phyloP scores from a whole-genome alignment of 1,140 invertebrate genomes.

The Scaptomyza hsui region DNA sequence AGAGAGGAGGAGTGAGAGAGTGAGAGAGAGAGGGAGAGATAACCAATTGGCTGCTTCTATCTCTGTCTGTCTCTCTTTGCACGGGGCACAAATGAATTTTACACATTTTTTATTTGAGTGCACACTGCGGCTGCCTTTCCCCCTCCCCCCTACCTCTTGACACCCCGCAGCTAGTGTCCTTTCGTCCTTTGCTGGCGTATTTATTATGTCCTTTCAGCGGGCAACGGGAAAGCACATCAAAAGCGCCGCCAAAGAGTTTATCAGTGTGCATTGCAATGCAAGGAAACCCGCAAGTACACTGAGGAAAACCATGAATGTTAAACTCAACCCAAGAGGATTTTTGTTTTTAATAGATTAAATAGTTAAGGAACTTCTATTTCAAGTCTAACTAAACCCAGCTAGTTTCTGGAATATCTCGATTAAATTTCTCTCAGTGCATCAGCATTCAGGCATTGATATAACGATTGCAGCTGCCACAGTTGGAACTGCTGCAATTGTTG shows the following conservation, averaged over 20 bases:
- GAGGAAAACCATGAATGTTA: neutral
- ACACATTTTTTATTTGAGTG: slow-evolving; percentile 54
- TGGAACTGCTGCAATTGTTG: slow-evolving; percentile 7
- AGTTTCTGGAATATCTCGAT: neutral
- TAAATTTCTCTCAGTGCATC: neutral
- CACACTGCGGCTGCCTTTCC: slow-evolving; percentile 19
- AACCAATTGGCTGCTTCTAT: slow-evolving; percentile 55
- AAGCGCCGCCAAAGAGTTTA: slow-evolving; percentile 73
- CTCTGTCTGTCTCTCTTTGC: neutral
- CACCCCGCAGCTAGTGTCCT: too few species aligned
- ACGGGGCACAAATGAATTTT: slow-evolving; percentile 44
- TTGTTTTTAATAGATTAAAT: too few species aligned
- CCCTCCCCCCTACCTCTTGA: too few species aligned
- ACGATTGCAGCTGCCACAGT: slow-evolving; percentile 39
- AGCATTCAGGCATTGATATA: slow-evolving; percentile 37
- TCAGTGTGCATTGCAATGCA: slow-evolving; percentile 46
- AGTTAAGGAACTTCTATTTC: too few species aligned
- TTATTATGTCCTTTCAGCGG: slow-evolving; percentile 78
- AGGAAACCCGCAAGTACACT: neutral
- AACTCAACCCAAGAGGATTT: too few species aligned
- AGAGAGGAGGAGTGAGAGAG: too few species aligned
- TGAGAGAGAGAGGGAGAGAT: too few species aligned
- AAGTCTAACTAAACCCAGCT: too few species aligned
- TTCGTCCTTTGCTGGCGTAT: slow-evolving; percentile 33
- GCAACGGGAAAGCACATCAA: slow-evolving; percentile 48